Base-by-base conservation (phyloP, 2,113 vertebrate genomes). In the Thinocorus orbignyianus region DNA sequence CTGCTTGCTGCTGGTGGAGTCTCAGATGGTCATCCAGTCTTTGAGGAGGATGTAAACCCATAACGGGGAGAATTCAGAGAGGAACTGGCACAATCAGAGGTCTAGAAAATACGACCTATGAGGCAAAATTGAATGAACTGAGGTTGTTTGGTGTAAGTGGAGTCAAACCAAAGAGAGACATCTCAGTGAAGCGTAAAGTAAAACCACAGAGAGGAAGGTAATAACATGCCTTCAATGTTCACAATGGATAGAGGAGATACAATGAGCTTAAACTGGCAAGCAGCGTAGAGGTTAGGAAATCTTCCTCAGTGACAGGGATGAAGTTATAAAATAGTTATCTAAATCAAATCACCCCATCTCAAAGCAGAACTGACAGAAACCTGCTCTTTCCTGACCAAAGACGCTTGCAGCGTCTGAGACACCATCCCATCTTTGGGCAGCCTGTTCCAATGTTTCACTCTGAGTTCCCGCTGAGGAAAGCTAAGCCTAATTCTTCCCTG, bases 391-490 rank as follows among this genome's bases (percentile, higher is more conserved):
- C 22, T 26, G 41, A 58, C 17, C 24, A 0, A 8, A 26, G 31
- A 4, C 7, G 13, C 31, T 48, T 64, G 25, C 22, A 6, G 60
- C 3, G 8, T 22, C 24, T 0, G 3, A 61, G 44, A 13, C 1
- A 11, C 23, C 13, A 30, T 37, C 39, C 54, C 31, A 4, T 24
- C 24, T n/a, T 37, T 0, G 0, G 30, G 8, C 39, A 37, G 24
- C 25, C 11, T 41, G 3, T 46, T 39, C 41, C 41, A 49, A 7
- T 1, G 1, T 31, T 22, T 54, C 41, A 8, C 23, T 0, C 1
- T 6, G 41, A 77, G 30, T 2, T 49, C 15, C 25, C 37, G 62
- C 48, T 30, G 30, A 0, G 1, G 24, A 37, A 65, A 61, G 26
- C n/a, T 24, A 49, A 42, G 58, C 33, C 39, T 55, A n/a, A 48